Base-by-base conservation (phyloP, 1,140 invertebrate genomes). In the Tetramorium parvispinum region DNA sequence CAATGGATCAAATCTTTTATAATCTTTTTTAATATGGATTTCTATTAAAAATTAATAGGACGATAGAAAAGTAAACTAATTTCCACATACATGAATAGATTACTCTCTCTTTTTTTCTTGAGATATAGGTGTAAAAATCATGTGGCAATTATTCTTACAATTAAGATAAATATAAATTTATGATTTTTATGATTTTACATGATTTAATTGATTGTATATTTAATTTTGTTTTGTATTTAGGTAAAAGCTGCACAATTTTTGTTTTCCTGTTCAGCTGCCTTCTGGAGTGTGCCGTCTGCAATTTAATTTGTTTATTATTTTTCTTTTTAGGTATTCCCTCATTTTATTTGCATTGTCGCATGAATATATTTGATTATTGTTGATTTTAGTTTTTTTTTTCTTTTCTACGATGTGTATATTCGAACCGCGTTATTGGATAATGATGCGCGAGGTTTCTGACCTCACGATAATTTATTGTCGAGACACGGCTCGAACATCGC, bases 171-270 rank as follows among this genome's bases (percentile, higher is more conserved):
- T 49, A 49, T 49, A 10, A 49, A 16, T 13, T 49, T 49, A 3
- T 49, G 2, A 49, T 49, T 49, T 49, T 49, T n/a, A 53, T 18
- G 16, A 32, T 32, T 32, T 32, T 0, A 32, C 32, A 32, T n/a
- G 18, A 53, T 53, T 53, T 53, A 53, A 53, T 53, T 53, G 16
- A 53, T n/a, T 53, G 85, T 89, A 77, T 24, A 88, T 89, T 87
- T 68, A 24, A 68, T 79, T 91, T 92, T 93, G 81, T 93, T 94
- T 93, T 91, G 91, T 63, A 92, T 94, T 94, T 92, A 93, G 92
- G 92, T 93, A 93, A 91, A 93, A 85, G 93, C 92, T 91, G 92
- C 91, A 93, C 92, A 75, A 89, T 93, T 94, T 93, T 93, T 46
- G n/a, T 5, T 94, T 94, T 93, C 82, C 86, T 89, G 92, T 91